Evolutionary conservation across 2,888 invertebrate genomes (phyloP), one percentile per base, ranked within the genome.

Genomic region (Stenchaetothrips biformis): DNA sequence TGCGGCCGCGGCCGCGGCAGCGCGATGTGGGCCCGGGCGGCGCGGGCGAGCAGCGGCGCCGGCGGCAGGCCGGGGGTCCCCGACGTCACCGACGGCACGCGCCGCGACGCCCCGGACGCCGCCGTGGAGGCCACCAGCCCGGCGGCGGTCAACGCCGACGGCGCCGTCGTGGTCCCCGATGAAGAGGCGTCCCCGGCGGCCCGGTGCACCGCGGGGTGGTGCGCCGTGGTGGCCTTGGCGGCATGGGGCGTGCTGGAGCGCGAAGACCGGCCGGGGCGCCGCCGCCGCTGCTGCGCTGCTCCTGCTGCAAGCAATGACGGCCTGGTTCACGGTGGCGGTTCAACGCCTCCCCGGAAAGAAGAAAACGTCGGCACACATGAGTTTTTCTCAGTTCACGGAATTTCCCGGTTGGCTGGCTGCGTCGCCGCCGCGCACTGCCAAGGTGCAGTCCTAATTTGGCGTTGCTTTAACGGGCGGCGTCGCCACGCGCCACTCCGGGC

Each of bases 161-260:
- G 53, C 53, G 67, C n/a, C n/a, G 67, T 67, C 7, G 67, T 67
- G 67, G n/a, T 67, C 67, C 67, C 67, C n/a, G 67, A 67, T 21
- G 67, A n/a, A 21, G n/a, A 18, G 67, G n/a, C 67, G n/a, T 21
- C 67, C n/a, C 67, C 67, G 18, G 4, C 2, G 18, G 8, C 62
- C 21, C 67, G n/a, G 67, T 67, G 67, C 67, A 67, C 67, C n/a
- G 21, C 67, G 18, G 62, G 62, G 18, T 1, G 7, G 2, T 16
- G 16, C 67, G 21, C 21, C 67, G 18, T n/a, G 21, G 67, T 21
- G n/a, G 67, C 21, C 4, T 67, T 67, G 67, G 67, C 21, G 7
- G n/a, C 53, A 53, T 18, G 7, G 21, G 3, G 67, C n/a, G 9
- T 7, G 53, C 53, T 16, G 53, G 53, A 9, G 53, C 53, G 53